Percentiles rank a stretch among this genome's conserved stretches.
These are phyloP conservation scores for Schmidtea mediterranea DNA, from an alignment of 1,140 invertebrate species.

Conservation along the genomic window DNA sequence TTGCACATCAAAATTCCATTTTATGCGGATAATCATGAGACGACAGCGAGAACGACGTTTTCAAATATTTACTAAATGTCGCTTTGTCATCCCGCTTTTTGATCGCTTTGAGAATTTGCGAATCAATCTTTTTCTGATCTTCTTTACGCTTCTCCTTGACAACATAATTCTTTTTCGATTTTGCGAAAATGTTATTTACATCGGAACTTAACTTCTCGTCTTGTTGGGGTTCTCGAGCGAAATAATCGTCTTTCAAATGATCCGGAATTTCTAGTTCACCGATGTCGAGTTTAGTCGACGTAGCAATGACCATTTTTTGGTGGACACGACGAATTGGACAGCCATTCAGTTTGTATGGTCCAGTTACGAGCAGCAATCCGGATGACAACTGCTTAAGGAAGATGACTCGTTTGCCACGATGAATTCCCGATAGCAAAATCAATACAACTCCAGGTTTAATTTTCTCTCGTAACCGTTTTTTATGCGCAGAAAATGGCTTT, in stretches of 20 bases:
- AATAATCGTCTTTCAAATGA: conserved; percentile 67
- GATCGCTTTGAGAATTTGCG: conserved; percentile 49
- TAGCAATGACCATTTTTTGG: conserved; percentile 80
- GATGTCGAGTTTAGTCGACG: conserved; percentile 59
- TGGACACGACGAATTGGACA: conserved; percentile 75
- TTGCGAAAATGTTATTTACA: neutral
- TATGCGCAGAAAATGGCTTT: too few relatives aligned
- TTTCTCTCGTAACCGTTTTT: too few relatives aligned
- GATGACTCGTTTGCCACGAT: conserved; percentile 53
- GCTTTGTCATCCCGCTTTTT: conserved; percentile 55
- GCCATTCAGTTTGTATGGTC: conserved; percentile 55
- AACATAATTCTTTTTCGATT: conserved; percentile 9
- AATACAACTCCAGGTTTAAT: conserved; percentile 51
- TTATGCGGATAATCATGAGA: conserved; percentile 80
- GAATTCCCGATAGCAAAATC: conserved; percentile 67
- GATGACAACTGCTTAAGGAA: conserved; percentile 55
- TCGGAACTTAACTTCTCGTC: neutral
- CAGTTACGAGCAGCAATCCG: conserved; percentile 72
- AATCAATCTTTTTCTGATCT: conserved; percentile 49
- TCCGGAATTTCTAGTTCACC: conserved; percentile 49
- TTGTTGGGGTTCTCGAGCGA: conserved; percentile 25
- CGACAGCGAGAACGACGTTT: conserved; percentile 60
- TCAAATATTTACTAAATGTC: conserved; percentile 57
- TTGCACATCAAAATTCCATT: conserved; percentile 57
- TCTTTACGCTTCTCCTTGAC: conserved; percentile 60